Evolutionary conservation across 2,113 vertebrate species (phyloP), one percentile per base, ranked within the genome.

Genomic region (Dipodomys ordii): DNA sequence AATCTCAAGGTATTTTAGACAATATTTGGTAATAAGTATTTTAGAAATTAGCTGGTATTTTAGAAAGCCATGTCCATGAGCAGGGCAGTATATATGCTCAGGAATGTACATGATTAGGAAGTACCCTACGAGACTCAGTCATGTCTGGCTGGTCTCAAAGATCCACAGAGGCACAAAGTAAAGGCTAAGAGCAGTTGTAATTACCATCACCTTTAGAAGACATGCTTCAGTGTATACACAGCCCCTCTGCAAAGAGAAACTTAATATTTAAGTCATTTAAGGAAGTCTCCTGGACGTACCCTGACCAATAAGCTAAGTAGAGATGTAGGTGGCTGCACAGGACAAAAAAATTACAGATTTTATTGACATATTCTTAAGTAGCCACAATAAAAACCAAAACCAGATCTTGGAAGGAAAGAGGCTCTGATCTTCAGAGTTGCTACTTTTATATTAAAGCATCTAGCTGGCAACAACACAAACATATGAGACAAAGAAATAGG

Each of bases 381-480:
- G 5, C 13, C 69, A 68, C 18, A 87, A 0, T 25, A 72, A 62
- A 20, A 16, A 81, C 35, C 7, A 64, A 30, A 64, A 83, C 49
- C 12, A 68, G 67, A 10, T 77, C 22, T 71, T 67, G 7, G 32
- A 25, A 90, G 39, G 11, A 35, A 64, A 72, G 46, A 46, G 53
- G 65, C 65, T 53, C 20, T 84, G 53, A 57, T 57, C 15, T 57
- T 57, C 73, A 62, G 35, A 81, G 23, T 82, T 93, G 22, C 0
- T 35, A 44, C 53, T n/a, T 9, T 27, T 78, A 69, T 28, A 60
- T 77, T 88, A 65, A 91, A 88, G 46, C 68, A 65, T 65, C 49
- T 16, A 60, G 13, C 81, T 82, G 78, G 87, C 68, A 92, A 76
- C 15, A 69, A 62, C 19, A 79, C 28, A 82, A 90, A 88, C n/a